phyloP scores from a whole-genome alignment of 2,113 vertebrate species.

The Sylvilagus bachmani region DNA sequence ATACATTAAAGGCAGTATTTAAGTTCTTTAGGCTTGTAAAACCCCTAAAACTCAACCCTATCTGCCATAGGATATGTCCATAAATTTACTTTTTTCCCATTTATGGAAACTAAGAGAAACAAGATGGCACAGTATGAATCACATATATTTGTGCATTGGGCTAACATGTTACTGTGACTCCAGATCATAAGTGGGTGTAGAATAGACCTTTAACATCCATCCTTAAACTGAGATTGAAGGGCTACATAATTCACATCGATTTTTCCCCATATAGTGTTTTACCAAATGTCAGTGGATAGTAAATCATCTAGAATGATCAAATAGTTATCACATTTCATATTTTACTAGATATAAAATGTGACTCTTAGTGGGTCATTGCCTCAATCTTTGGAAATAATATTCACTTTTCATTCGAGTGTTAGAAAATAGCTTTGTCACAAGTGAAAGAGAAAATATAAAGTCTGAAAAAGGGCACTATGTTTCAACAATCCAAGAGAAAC shows the following conservation, averaged over 20 bases:
- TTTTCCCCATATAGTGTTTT: neutral
- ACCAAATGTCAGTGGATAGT: neutral
- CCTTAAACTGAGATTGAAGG: neutral
- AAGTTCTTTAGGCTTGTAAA: too few relatives aligned
- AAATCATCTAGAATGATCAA: neutral
- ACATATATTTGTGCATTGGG: neutral
- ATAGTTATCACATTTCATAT: neutral
- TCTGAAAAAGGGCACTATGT: neutral
- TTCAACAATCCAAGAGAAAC: neutral
- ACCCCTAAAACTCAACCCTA: too few relatives aligned
- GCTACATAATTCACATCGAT: neutral
- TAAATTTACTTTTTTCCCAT: neutral
- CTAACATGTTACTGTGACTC: neutral
- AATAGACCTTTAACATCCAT: neutral
- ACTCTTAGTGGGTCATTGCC: neutral
- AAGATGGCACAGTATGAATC: neutral
- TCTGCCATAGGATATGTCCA: neutral
- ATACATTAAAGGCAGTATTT: too few relatives aligned
- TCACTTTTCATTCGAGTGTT: neutral
- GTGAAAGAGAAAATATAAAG: neutral
- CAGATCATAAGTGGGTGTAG: neutral
- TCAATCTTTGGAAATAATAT: conserved; percentile 26
- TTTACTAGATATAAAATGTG: neutral
- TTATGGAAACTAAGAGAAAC: neutral
- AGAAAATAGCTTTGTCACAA: neutral